phyloP scores from a whole-genome alignment of 2,113 vertebrate genomes.

The Cyphomyrus plagiostoma region DNA sequence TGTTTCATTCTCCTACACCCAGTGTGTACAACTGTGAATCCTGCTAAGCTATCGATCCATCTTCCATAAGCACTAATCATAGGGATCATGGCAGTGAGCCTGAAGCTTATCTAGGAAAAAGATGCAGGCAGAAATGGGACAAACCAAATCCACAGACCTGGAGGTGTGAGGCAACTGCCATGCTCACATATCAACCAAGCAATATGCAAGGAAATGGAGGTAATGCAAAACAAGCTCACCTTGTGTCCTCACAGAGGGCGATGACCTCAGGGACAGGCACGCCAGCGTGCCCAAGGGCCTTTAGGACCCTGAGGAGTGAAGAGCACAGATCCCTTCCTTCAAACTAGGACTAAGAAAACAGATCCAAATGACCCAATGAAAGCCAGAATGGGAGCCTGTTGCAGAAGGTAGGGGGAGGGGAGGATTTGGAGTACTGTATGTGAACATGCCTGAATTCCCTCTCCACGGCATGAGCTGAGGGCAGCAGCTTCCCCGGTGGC shows the following conservation, averaged over 20 bases:
- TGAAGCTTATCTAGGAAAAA: neutral
- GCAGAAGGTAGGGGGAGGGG: neutral
- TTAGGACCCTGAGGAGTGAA: conserved; percentile 58
- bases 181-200: neutral
- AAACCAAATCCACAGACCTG: neutral
- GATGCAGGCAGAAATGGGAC: neutral
- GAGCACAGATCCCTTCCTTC: neutral
- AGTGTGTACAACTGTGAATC: neutral
- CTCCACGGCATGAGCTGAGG: conserved; percentile 40
- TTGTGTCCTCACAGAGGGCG: conserved; percentile 62
- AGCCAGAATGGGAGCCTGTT: neutral
- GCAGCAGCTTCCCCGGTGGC: conserved; percentile 38
- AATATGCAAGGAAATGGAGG: neutral
- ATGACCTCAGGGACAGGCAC: conserved; percentile 67
- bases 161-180: neutral
- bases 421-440: neutral
- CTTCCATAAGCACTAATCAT: neutral
- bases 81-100: neutral
- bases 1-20: neutral
- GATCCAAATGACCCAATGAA: neutral
- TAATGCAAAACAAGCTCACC: conserved; percentile 51
- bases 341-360: neutral
- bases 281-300: conserved; percentile 56
- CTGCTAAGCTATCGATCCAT: neutral
- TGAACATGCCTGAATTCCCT: conserved; percentile 67